phyloP scores from a whole-genome alignment of 2,888 invertebrate species.

The Stratiomys singularior region DNA sequence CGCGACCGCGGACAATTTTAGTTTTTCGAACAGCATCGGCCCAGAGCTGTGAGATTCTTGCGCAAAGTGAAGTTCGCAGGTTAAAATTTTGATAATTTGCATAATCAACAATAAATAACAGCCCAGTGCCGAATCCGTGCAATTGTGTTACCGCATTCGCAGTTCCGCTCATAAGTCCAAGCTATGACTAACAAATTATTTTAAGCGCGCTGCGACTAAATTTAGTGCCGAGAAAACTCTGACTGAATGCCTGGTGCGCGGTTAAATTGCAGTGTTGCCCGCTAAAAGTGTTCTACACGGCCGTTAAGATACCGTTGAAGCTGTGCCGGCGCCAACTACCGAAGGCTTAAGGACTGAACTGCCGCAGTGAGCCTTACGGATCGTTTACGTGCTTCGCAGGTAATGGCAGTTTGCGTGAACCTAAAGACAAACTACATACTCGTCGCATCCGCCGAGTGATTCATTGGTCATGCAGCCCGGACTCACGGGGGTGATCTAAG shows the following conservation, averaged over 20 bases:
- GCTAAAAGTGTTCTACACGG: no score
- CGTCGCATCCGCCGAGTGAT: no score
- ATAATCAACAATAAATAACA: neutral
- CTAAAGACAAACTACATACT: no score
- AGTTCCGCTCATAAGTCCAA: neutral
- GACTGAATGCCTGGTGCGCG: neutral
- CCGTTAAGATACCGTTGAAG: no score
- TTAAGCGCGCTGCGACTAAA: slow-evolving; percentile 32
- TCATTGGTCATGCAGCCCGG: no score
- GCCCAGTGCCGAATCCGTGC: neutral
- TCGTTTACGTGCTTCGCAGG: no score
- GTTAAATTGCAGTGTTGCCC: no score
- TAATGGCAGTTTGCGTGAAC: no score
- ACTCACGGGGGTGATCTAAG: no score
- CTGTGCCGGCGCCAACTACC: no score
- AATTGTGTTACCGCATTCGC: neutral
- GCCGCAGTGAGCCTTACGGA: no score
- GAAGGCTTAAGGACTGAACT: no score
- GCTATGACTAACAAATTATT: slow-evolving; percentile 24
- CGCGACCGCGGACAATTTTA: neutral
- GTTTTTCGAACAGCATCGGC: neutral
- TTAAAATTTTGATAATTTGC: neutral
- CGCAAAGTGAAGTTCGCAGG: neutral
- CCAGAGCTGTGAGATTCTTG: neutral
- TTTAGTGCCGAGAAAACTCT: slow-evolving; percentile 1